Conservation (phyloP, 1,140 invertebrate species). For the Drosophila obscura region DNA sequence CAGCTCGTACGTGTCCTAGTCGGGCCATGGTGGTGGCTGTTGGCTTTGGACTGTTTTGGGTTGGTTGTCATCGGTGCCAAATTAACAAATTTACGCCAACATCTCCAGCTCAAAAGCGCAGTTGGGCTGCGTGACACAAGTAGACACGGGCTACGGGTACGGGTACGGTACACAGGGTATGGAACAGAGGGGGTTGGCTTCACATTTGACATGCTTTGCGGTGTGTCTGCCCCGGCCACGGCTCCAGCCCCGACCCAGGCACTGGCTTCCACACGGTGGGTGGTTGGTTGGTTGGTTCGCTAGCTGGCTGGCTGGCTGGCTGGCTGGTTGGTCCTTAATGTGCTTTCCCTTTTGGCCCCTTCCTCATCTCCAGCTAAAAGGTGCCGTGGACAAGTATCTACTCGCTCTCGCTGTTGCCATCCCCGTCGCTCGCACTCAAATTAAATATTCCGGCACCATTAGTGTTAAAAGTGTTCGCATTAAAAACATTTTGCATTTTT, state of each 20-base stretch:
- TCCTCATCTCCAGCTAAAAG: neutral
- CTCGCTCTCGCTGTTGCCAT: neutral
- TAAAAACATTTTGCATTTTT: constrained; percentile 63
- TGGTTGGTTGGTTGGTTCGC: constrained; percentile 12
- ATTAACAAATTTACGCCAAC: constrained; percentile 84
- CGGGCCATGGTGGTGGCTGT: constrained; percentile 10
- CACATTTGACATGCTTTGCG: constrained; percentile 79
- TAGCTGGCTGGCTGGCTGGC: constrained; percentile 9
- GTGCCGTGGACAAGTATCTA: too few species aligned
- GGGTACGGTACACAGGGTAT: too few species aligned
- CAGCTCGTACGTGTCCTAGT: constrained; percentile 7
- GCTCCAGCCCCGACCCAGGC: neutral
- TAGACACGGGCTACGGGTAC: neutral
- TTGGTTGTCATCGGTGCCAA: constrained; percentile 80
- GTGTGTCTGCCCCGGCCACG: constrained; percentile 19
- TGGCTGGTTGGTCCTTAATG: constrained; percentile 41
- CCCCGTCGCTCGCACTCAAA: constrained; percentile 28
- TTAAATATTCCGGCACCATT: constrained; percentile 60
- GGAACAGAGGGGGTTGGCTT: constrained; percentile 29
- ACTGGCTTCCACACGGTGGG: constrained; percentile 6
- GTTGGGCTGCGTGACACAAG: constrained; percentile 20
- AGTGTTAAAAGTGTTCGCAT: constrained; percentile 62
- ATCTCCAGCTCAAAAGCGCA: constrained; percentile 67
- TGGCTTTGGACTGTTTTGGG: constrained; percentile 28
- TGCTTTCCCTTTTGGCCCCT: constrained; percentile 15